A percentile compares a stretch with the other conserved stretches of the same genome.
phyloP scores from a whole-genome alignment of 2,888 invertebrate species.

The Dicycla oo region DNA sequence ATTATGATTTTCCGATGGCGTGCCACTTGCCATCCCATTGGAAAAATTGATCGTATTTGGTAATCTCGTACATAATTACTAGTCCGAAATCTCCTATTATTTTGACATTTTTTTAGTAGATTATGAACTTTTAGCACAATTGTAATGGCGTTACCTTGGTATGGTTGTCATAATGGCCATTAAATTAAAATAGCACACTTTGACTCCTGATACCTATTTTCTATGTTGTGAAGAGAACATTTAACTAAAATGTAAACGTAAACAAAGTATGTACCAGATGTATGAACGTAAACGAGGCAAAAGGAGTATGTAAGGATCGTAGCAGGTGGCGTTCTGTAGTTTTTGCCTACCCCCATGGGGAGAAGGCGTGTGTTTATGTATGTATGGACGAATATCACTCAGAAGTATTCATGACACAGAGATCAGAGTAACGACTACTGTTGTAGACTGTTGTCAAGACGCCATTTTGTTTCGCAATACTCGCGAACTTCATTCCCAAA shows the following conservation, averaged over 20 bases:
- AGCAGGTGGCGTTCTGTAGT: too few species aligned
- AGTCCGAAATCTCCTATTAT: background rate
- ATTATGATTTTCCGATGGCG: background rate
- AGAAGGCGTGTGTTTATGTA: too few species aligned
- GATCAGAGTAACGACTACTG: too few species aligned
- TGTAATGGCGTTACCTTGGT: background rate
- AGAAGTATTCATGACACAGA: background rate
- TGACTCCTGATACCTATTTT: too few species aligned
- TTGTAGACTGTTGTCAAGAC: too few species aligned
- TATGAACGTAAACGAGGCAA: too few species aligned
- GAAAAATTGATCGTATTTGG: background rate
- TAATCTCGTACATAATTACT: background rate
- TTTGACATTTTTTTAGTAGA: background rate
- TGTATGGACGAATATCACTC: background rate
- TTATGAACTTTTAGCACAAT: background rate
- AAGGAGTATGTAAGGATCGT: too few species aligned
- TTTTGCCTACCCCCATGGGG: too few species aligned
- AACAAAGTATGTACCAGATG: too few species aligned
- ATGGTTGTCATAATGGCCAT: background rate
- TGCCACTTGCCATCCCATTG: background rate
- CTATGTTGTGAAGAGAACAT: background rate
- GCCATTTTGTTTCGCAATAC: too few species aligned
- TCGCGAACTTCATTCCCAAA: too few species aligned
- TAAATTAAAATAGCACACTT: background rate
- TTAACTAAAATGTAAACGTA: background rate